Evolutionary conservation across 2,797 vertebrate species (phyloP).

Genomic region (Erethizon dorsatum): DNA sequence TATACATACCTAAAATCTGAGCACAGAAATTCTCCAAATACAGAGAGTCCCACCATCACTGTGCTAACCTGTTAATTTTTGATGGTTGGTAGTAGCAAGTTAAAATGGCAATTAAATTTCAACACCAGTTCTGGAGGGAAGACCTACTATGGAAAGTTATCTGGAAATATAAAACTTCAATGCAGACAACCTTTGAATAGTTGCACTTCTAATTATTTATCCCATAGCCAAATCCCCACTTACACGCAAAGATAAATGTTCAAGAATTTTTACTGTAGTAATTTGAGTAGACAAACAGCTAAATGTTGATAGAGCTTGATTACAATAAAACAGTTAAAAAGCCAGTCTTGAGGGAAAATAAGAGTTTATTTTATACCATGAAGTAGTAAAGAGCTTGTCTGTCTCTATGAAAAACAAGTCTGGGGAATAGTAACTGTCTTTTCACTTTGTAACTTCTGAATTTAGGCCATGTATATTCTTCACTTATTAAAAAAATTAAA

Average conservation of each 20-base stretch:
- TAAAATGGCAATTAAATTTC: background rate
- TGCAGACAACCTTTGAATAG: background rate
- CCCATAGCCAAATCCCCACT: background rate
- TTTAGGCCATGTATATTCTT: background rate
- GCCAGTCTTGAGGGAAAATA: background rate
- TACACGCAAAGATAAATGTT: background rate
- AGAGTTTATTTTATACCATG: background rate
- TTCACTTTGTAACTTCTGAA: background rate
- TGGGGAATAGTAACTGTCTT: background rate
- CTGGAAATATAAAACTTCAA: background rate
- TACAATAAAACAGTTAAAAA: background rate
- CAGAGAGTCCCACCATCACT: background rate
- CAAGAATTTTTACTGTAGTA: background rate
- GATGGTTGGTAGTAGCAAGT: background rate
- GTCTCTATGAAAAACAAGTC: background rate
- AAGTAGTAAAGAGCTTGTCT: background rate
- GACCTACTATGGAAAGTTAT: background rate
- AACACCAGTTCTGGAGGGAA: background rate
- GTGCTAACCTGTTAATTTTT: background rate
- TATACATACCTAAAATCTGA: background rate
- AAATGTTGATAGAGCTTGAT: background rate
- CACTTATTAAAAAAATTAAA: background rate
- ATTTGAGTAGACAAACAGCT: background rate
- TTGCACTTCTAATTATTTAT: background rate
- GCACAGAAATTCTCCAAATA: constrained; percentile 13